Conservation (phyloP, 2,113 vertebrate species). For the Rostratula benghalensis region DNA sequence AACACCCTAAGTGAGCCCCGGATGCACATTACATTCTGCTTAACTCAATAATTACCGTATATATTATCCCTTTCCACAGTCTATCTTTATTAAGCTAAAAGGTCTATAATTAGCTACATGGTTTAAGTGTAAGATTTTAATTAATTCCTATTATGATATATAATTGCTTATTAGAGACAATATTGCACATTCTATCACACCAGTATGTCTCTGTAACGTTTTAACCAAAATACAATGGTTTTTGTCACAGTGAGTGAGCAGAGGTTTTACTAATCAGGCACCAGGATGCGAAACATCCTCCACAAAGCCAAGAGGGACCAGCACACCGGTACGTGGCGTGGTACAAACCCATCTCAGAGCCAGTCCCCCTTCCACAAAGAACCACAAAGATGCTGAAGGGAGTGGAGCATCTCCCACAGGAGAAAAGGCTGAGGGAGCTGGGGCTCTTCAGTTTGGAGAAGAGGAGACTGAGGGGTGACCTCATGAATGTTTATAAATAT, state of each 20-base stretch:
- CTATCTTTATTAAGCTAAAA: conserved; percentile 55
- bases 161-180: conserved; percentile 19
- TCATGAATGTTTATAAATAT: no score
- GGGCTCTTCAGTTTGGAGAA: no score
- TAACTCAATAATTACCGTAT: conserved; percentile 54
- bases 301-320: neutral
- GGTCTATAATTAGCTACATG: conserved; percentile 60
- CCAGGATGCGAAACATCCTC: neutral
- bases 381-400: no score
- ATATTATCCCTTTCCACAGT: conserved; percentile 26
- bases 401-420: no score
- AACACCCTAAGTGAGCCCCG: conserved; percentile 10
- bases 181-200: neutral
- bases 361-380: neutral
- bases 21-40: conserved; percentile 33
- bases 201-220: neutral
- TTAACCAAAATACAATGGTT: neutral
- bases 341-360: no score
- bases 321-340: rapidly evolving
- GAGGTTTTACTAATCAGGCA: neutral
- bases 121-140: conserved; percentile 44
- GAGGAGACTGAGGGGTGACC: no score
- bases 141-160: conserved; percentile 30
- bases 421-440: no score
- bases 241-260: neutral